These are phyloP conservation scores for Falco punctatus DNA, from an alignment of 2,113 vertebrate species.

Conservation along the genomic window DNA sequence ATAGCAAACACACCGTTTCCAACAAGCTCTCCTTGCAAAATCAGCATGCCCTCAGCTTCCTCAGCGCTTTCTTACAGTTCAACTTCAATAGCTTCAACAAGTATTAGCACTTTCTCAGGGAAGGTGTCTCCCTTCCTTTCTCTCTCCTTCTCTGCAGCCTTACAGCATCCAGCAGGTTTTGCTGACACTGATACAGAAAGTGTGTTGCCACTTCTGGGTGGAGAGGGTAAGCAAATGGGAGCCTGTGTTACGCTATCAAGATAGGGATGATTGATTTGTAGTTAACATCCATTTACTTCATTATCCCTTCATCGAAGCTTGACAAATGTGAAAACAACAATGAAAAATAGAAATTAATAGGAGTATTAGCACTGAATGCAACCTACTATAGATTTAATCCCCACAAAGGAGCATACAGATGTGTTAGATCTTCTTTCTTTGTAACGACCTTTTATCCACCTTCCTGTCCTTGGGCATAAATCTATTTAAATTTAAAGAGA, in stretches of 20 bases:
- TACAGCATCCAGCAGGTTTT: neutral
- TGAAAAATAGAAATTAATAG: constrained; percentile 42
- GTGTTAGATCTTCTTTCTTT: neutral
- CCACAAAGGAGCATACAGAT: neutral
- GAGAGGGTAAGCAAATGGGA: neutral
- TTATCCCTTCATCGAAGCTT: neutral
- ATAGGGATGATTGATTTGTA: constrained; percentile 22
- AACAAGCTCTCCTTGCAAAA: neutral
- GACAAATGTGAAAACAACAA: constrained; percentile 46
- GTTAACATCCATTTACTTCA: neutral
- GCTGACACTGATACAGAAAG: neutral
- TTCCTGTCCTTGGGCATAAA: constrained; percentile 33
- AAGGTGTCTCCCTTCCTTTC: neutral
- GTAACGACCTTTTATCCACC: neutral
- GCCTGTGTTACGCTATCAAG: neutral
- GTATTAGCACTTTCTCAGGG: neutral
- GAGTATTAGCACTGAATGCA: neutral
- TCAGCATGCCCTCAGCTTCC: neutral
- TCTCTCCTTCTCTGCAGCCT: neutral
- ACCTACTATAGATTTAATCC: neutral
- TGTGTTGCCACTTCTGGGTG: neutral
- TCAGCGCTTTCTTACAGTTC: neutral
- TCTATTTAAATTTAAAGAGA: constrained; percentile 32
- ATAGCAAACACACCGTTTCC: accelerated
- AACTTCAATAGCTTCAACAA: accelerated